Percentiles rank a stretch among this genome's conserved stretches.
Conservation (phyloP, 2,113 vertebrate genomes). For the Thryonomys swinderianus region DNA sequence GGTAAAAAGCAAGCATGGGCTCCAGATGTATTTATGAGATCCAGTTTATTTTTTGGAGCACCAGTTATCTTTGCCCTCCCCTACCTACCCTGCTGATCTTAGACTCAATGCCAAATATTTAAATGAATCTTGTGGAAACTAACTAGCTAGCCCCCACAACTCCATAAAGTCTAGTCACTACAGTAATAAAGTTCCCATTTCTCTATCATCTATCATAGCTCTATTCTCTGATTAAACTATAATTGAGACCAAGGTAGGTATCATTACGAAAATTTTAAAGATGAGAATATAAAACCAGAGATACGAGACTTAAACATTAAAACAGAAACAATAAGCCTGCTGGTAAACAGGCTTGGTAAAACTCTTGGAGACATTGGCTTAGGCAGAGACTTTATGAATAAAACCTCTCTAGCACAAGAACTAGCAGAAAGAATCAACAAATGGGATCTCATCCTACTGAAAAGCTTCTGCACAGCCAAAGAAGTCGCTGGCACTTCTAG, state of each 20-base stretch:
- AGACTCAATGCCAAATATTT: constrained; percentile 25
- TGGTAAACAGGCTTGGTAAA: too few species aligned
- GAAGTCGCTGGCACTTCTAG: too few species aligned
- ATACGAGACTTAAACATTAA: too few species aligned
- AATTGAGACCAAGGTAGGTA: constrained; percentile 11
- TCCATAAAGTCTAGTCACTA: background rate
- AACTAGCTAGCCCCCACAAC: background rate
- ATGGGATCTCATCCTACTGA: too few species aligned
- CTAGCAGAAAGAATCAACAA: too few species aligned
- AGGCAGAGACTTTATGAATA: too few species aligned
- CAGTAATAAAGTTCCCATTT: constrained; percentile 15
- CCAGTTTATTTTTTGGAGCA: background rate
- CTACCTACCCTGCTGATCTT: background rate
- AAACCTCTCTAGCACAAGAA: too few species aligned
- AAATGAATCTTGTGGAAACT: constrained; percentile 4
- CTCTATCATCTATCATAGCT: background rate
- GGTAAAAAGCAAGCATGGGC: background rate
- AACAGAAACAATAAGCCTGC: too few species aligned
- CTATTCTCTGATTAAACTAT: constrained; percentile 36
- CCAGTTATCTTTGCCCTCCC: background rate
- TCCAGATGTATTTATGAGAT: background rate
- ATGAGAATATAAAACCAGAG: background rate
- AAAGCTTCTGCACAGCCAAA: too few species aligned
- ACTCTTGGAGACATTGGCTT: too few species aligned
- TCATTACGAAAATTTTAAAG: constrained; percentile 4